Evolutionary conservation across 30 jellyfish, hydroid and myxozoan species (phyloP).

Genomic region (Aurelia aurita complex sp. Pacific): DNA sequence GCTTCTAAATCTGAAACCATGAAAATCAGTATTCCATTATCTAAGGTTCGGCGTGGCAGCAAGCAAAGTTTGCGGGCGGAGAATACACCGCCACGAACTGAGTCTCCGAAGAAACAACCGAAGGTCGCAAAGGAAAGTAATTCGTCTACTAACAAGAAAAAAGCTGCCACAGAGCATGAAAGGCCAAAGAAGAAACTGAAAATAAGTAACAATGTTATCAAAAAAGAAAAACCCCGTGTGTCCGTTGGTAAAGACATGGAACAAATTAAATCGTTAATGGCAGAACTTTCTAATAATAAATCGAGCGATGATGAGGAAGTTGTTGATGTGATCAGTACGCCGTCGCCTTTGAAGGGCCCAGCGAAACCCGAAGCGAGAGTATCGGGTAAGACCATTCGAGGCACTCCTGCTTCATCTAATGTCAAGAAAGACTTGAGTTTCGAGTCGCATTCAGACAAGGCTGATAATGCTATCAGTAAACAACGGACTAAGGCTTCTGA

Average conservation of each 20-base stretch:
- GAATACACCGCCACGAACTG: background rate
- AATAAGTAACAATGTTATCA: background rate
- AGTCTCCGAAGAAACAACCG: constrained; percentile 3
- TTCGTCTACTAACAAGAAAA: background rate
- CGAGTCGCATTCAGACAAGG: constrained; percentile 1
- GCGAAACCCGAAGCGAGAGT: constrained; percentile 21
- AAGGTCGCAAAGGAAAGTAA: constrained; percentile 7
- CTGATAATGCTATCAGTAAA: background rate
- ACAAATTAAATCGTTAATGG: constrained; percentile 50
- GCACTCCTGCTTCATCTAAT: constrained; percentile 37
- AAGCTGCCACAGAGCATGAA: background rate
- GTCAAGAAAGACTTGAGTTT: constrained; percentile 37
- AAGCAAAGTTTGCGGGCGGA: constrained; percentile 8
- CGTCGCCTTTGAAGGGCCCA: constrained; percentile 37
- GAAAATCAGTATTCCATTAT: constrained; percentile 33
- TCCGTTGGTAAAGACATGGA: constrained; percentile 66
- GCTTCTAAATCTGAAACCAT: constrained; percentile 18
- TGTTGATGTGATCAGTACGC: constrained; percentile 54
- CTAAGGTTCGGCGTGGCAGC: constrained; percentile 18
- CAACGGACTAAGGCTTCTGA: constrained; percentile 26
- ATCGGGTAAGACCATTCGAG: constrained; percentile 43
- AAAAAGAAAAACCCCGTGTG: constrained; percentile 34
- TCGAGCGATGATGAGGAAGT: constrained; percentile 56
- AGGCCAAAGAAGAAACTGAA: constrained; percentile 1
- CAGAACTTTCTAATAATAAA: constrained; percentile 30